Base-by-base conservation (phyloP, 2,113 vertebrate genomes). In the Oxyruncus cristatus region DNA sequence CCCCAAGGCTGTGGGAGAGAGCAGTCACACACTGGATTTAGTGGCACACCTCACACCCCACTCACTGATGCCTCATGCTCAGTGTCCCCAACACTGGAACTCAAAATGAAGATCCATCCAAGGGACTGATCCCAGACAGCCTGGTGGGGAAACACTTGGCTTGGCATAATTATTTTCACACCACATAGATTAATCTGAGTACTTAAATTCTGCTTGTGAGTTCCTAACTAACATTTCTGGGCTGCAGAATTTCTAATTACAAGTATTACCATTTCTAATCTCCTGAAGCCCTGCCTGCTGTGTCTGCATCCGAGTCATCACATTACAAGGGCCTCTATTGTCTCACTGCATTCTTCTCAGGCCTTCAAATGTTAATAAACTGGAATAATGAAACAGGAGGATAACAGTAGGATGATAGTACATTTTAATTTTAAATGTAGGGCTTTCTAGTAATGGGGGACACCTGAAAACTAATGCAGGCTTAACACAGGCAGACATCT, bases 101-200 rank as follows among this genome's bases (percentile, higher is more conserved):
- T 68, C 65, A 56, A 65, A 94, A 83, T 15, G 44, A 92, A 66
- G 70, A 77, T 66, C 2, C 32, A 85, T 80, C 49, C 59, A 20
- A 74, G 41, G 49, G 50, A 78, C 80, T 61, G 37, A 88, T 94
- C 68, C 68, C 86, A 68, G 28, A 72, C 4, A 91, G 72, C 35
- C 67, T 78, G 41, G 77, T 73, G 76, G 89, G 55, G 61, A 80
- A 95, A 82, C 62, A 74, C 88, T 91, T 85, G 13, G 15, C 71
- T 84, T 73, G n/a, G 46, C 76, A 86, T 66, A 68, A 91, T 93
- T 90, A 92, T 94, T 94, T 85, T 65, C 77, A 68, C 66, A 72
- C 90, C 37, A 76, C 58, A 67, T 12, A 95, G 76, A 85, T n/a
- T 93, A 94, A 96, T 89, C 81, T 73, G 79, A 81, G 77, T 42